Conservation (phyloP, 2,888 invertebrate genomes). For the Pyralis farinalis region DNA sequence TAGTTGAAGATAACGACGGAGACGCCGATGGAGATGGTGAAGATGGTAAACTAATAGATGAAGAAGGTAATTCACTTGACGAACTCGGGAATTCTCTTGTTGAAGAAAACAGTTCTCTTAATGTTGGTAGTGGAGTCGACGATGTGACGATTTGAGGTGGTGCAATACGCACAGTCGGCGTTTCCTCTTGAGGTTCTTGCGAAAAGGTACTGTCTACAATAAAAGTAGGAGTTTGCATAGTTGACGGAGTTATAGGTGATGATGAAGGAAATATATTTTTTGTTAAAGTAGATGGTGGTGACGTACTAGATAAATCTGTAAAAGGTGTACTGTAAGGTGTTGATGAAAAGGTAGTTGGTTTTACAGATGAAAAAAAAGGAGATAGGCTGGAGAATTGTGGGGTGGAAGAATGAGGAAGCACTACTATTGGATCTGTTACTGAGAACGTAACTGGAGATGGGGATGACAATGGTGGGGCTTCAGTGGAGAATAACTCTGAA, state of each 20-base stretch:
- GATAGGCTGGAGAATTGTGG: neutral
- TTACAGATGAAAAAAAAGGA: neutral
- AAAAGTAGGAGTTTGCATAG: constrained; percentile 3
- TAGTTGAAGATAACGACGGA: constrained; percentile 14
- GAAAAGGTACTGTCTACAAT: constrained; percentile 1
- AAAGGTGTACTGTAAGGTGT: constrained; percentile 1
- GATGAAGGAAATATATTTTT: neutral
- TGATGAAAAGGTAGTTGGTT: neutral
- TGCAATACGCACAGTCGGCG: constrained; percentile 5
- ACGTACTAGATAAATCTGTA: neutral
- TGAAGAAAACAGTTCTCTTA: neutral
- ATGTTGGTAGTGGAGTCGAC: neutral
- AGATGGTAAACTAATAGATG: constrained; percentile 16
- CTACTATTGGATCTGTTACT: constrained; percentile 17
- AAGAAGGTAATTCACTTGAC: constrained; percentile 2
- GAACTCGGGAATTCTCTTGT: neutral
- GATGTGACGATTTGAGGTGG: constrained; percentile 1
- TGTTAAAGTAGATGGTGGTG: neutral
- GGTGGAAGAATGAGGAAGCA: constrained; percentile 8
- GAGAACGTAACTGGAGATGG: constrained; percentile 12
- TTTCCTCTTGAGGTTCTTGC: constrained; percentile 7
- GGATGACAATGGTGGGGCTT: constrained; percentile 37
- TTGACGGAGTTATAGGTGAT: constrained; percentile 3
- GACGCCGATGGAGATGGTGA: constrained; percentile 9
- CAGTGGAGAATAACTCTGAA: constrained; percentile 62